Percentiles rank a stretch among this genome's conserved stretches.
Evolutionary conservation across 2,797 vertebrate genomes (phyloP).

Genomic region (Ptychobarbus kaznakovi): DNA sequence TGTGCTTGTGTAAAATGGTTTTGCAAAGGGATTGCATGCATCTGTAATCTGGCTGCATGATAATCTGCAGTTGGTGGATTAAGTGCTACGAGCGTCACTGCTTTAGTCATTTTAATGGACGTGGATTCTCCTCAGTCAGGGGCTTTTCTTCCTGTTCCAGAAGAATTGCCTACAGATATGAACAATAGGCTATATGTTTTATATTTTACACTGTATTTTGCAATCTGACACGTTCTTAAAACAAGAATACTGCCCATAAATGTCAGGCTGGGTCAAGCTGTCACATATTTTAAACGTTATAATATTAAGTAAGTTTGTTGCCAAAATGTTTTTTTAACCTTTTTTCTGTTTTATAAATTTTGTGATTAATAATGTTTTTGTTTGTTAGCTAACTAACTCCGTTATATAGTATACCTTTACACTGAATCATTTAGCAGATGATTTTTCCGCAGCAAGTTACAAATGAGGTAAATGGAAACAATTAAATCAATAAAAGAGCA

Average conservation of each 20-base stretch:
- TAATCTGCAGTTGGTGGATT: constrained; percentile 49
- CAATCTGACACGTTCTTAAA: neutral
- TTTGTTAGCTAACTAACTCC: no score
- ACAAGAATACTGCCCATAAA: neutral
- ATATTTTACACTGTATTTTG: neutral
- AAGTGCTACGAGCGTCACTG: constrained; percentile 19
- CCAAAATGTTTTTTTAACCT: neutral
- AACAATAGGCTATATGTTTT: neutral
- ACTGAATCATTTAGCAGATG: no score
- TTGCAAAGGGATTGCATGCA: constrained; percentile 20
- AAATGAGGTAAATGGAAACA: no score
- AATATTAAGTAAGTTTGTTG: neutral
- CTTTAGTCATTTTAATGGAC: constrained; percentile 30
- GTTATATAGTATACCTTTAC: no score
- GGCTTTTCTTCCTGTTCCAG: constrained; percentile 11
- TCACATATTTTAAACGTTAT: neutral
- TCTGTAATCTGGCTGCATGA: constrained; percentile 37
- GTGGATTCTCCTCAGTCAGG: constrained; percentile 14
- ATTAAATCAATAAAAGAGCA: no score
- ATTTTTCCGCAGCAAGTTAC: no score
- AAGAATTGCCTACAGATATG: neutral
- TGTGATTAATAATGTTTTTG: neutral
- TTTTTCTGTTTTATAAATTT: neutral
- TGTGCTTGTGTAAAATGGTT: neutral
- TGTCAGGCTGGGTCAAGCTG: neutral